phyloP scores from a whole-genome alignment of 1,140 invertebrate genomes.

The Cydia strobilella region DNA sequence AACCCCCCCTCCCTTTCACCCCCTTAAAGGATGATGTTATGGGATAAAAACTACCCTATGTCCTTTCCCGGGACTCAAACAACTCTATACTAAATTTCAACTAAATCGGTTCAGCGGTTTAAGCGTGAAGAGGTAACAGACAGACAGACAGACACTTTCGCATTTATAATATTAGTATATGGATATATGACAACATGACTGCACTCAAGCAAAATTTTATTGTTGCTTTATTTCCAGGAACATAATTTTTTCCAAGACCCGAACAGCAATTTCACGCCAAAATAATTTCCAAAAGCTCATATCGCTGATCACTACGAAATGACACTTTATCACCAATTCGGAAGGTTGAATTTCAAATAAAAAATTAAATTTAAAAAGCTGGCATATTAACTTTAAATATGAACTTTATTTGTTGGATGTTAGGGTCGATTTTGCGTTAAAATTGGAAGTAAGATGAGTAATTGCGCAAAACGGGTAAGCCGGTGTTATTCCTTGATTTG shows the following conservation, averaged over 20 bases:
- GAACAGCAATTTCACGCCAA: slow-evolving; percentile 53
- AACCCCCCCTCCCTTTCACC: too few relatives aligned
- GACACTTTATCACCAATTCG: not conserved
- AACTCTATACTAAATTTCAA: too few relatives aligned
- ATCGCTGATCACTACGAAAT: not conserved
- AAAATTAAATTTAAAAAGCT: not conserved
- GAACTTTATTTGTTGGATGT: not conserved
- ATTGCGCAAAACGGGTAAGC: slow-evolving; percentile 4
- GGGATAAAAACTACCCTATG: too few relatives aligned
- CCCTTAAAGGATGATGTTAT: too few relatives aligned
- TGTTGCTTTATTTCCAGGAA: not conserved
- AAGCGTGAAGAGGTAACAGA: too few relatives aligned
- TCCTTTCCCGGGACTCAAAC: too few relatives aligned
- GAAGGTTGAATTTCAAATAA: not conserved
- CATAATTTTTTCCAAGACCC: slow-evolving; percentile 40
- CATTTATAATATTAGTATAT: too few relatives aligned
- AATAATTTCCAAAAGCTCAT: slow-evolving; percentile 10
- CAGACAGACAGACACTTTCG: too few relatives aligned
- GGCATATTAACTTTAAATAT: not conserved
- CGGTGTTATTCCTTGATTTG: slow-evolving; percentile 1
- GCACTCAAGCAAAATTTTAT: not conserved
- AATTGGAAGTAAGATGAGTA: not conserved
- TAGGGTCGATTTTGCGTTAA: not conserved
- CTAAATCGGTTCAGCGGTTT: too few relatives aligned
- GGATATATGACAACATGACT: too few relatives aligned